These are phyloP conservation scores for Saccostrea cuccullata DNA, from an alignment of 1,140 invertebrate genomes.

Conservation along the genomic window DNA sequence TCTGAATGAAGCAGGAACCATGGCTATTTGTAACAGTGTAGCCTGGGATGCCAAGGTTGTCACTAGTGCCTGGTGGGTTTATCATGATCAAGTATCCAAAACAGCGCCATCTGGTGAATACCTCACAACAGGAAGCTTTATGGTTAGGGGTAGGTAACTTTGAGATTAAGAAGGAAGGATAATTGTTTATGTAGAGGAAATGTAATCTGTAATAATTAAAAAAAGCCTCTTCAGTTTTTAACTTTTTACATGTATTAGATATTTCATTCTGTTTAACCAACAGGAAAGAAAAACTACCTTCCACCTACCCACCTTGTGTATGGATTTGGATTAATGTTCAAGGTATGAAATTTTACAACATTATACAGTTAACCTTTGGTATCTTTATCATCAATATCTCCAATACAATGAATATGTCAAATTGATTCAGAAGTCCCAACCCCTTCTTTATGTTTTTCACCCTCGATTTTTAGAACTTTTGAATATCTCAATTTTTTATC, in stretches of 20 bases:
- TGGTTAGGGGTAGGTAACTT: slow-evolving; percentile 89
- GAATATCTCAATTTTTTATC: too few species aligned
- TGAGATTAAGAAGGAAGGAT: background rate
- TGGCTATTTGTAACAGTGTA: slow-evolving; percentile 97
- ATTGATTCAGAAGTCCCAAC: too few species aligned
- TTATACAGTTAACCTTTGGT: background rate
- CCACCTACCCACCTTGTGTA: slow-evolving; percentile 94
- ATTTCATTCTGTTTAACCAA: slow-evolving; percentile 39
- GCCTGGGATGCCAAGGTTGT: slow-evolving; percentile 98
- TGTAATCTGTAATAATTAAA: too few species aligned
- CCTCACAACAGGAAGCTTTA: slow-evolving; percentile 93
- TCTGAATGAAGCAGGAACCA: slow-evolving; percentile 96
- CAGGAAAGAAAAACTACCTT: slow-evolving; percentile 95
- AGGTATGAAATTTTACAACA: slow-evolving; percentile 70
- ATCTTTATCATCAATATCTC: too few species aligned
- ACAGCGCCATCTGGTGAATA: slow-evolving; percentile 98
- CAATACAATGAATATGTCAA: too few species aligned
- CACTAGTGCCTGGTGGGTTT: slow-evolving; percentile 97
- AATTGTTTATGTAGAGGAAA: too few species aligned
- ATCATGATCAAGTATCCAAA: slow-evolving; percentile 96
- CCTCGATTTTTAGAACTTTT: too few species aligned
- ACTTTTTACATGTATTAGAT: too few species aligned
- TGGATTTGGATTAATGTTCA: slow-evolving; percentile 96
- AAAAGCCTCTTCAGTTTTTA: too few species aligned
- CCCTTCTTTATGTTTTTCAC: too few species aligned